Percentiles rank a stretch among this genome's conserved stretches.
These are phyloP conservation scores for Calliopum simillimum DNA, from an alignment of 2,888 invertebrate genomes.

Conservation along the genomic window DNA sequence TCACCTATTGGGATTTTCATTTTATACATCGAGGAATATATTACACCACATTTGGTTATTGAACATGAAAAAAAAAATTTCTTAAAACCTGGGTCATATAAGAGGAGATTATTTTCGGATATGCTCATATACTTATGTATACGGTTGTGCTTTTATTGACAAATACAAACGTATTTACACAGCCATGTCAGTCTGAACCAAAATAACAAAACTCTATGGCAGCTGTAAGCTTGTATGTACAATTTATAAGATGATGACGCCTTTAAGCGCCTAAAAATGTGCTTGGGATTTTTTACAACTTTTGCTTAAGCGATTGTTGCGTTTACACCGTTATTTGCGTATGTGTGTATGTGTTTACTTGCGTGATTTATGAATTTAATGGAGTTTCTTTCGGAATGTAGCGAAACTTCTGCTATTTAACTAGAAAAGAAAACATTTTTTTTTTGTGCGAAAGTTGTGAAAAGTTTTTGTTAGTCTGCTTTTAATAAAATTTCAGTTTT, in stretches of 20 bases:
- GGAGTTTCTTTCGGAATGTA: slow-evolving; percentile 50
- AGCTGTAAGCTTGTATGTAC: slow-evolving; percentile 15
- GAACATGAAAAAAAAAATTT: no score
- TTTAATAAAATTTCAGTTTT: slow-evolving; percentile 40
- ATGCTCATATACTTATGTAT: background rate
- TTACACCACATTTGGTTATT: no score
- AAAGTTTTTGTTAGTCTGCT: slow-evolving; percentile 7
- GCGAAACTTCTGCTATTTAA: no score
- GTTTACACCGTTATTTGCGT: slow-evolving; percentile 39
- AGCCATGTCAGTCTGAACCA: background rate
- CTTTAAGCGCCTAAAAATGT: slow-evolving; percentile 18
- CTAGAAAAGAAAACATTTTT: no score
- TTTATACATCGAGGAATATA: no score
- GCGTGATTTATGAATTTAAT: slow-evolving; percentile 64
- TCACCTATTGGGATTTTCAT: no score
- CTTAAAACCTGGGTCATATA: no score
- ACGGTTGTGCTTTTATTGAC: background rate
- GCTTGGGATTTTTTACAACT: slow-evolving; percentile 27
- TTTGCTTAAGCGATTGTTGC: slow-evolving; percentile 34
- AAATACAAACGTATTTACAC: no score
- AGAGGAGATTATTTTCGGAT: background rate
- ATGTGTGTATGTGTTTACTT: slow-evolving; percentile 38
- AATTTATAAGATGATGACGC: background rate
- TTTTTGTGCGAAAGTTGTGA: no score
- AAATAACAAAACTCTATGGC: slow-evolving; percentile 10